Percentiles rank a stretch among this genome's conserved stretches.
These are phyloP conservation scores for Eueremaeus valkanovi DNA, from an alignment of 2,888 invertebrate species.

Conservation along the genomic window DNA sequence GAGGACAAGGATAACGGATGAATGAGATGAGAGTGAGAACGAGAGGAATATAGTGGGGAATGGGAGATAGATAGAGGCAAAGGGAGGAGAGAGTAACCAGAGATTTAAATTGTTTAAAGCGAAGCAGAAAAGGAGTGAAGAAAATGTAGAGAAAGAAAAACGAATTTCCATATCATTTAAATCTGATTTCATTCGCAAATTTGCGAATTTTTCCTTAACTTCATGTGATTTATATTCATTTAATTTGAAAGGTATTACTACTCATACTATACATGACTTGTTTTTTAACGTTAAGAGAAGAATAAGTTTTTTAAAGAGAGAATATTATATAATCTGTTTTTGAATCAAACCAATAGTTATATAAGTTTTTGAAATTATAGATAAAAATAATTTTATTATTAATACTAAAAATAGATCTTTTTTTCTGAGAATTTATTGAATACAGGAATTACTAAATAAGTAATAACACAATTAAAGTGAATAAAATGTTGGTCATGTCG, in stretches of 20 bases:
- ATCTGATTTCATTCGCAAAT: constrained; percentile 25
- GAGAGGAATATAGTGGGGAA: background rate
- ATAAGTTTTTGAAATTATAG: no score
- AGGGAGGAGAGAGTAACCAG: background rate
- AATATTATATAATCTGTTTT: no score
- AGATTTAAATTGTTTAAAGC: constrained; percentile 8
- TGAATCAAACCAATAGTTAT: no score
- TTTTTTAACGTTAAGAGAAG: background rate
- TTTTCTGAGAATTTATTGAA: no score
- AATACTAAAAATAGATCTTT: no score
- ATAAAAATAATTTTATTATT: no score
- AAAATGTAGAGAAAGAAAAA: background rate
- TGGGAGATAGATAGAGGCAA: background rate
- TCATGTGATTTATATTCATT: constrained; percentile 13
- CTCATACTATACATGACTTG: background rate
- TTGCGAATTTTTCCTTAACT: background rate
- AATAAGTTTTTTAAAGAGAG: background rate
- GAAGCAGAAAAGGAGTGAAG: background rate
- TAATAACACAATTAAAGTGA: background rate
- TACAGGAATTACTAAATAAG: no score
- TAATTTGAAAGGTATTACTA: constrained; percentile 5
- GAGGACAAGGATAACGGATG: constrained; percentile 11
- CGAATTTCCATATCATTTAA: constrained; percentile 21
- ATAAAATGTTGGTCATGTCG: background rate
- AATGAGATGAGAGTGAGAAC: background rate